A percentile compares a stretch with the other conserved stretches of the same genome.
Evolutionary conservation across 2,113 vertebrate species (phyloP).

Genomic region (Myotis lucifugus): DNA sequence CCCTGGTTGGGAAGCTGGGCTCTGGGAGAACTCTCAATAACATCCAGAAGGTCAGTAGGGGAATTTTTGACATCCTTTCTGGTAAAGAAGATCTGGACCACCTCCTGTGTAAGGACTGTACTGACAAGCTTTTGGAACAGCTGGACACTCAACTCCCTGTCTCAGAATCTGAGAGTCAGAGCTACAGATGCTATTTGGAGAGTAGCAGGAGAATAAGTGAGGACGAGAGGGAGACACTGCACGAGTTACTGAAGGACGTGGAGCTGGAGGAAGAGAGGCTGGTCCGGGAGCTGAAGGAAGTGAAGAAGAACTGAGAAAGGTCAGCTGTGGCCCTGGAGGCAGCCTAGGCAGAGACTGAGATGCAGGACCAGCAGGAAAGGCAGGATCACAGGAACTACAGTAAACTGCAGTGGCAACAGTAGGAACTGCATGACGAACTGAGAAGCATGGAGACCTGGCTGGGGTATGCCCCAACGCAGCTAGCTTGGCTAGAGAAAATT

Average conservation of each 20-base stretch:
- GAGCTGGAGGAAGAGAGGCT: conserved; percentile 79
- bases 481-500: conserved; percentile 90
- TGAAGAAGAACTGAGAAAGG: too few relatives aligned
- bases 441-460: conserved; percentile 93
- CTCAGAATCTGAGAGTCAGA: conserved; percentile 92
- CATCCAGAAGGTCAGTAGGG: conserved; percentile 86
- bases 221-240: conserved; percentile 87
- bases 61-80: conserved; percentile 93
- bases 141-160: conserved; percentile 87
- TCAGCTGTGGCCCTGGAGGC: too few relatives aligned
- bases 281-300: too few relatives aligned
- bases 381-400: conserved; percentile 92
- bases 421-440: conserved; percentile 93
- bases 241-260: conserved; percentile 86
- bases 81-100: conserved; percentile 93
- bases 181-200: conserved; percentile 92
- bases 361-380: conserved; percentile 78
- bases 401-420: conserved; percentile 90
- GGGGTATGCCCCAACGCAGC: conserved; percentile 90
- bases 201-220: conserved; percentile 86
- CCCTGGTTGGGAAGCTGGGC: conserved; percentile 90
- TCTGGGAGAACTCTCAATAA: conserved; percentile 92
- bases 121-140: conserved; percentile 91
- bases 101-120: conserved; percentile 95
- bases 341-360: too few relatives aligned